Evolutionary conservation across 2,888 invertebrate genomes (phyloP), one percentile per base, ranked within the genome.

Genomic region (Steinernema carpocapsae): DNA sequence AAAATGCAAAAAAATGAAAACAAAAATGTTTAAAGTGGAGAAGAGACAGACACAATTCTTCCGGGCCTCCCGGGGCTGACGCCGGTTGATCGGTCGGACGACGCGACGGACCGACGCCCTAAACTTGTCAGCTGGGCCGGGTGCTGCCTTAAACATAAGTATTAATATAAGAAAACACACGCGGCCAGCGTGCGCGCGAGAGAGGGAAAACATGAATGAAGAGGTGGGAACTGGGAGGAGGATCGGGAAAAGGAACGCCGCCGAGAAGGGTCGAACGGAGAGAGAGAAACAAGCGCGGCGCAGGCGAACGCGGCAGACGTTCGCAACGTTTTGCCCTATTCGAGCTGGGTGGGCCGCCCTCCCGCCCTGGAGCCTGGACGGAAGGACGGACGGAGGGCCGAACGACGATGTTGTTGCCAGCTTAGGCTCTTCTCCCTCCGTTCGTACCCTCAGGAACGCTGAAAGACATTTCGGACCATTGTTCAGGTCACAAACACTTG

Each of bases 201-300:
- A 48, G 24, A 52, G 52, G 64, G 64, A 17, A 64, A 64, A 64
- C 64, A 64, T 64, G 64, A 64, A 64, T 64, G 64, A 64, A 64
- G 64, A 64, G 64, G 64, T 64, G 64, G 64, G 64, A 64, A 64
- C 64, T 26, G 64, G 64, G 64, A 26, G 32, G 64, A 64, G 64
- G 64, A 32, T 32, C 64, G 32, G 32, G 37, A 64, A 64, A 64
- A 29, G 64, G 64, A 64, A 64, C 64, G 64, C 64, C 64, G 64
- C 22, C 64, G 64, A 64, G 64, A 64, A 32, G 64, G 64, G 64
- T 32, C 64, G 64, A 37, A 64, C 64, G 37, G 37, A 37, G 37
- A 37, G 37, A 37, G 10, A 64, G 14, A 64, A 32, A 32, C 64
- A 32, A 29, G 64, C 64, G 14, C 17, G 64, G 6, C 6, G 17